Conservation (phyloP, 1,140 invertebrate genomes). For the Apocrypta bakeri region DNA sequence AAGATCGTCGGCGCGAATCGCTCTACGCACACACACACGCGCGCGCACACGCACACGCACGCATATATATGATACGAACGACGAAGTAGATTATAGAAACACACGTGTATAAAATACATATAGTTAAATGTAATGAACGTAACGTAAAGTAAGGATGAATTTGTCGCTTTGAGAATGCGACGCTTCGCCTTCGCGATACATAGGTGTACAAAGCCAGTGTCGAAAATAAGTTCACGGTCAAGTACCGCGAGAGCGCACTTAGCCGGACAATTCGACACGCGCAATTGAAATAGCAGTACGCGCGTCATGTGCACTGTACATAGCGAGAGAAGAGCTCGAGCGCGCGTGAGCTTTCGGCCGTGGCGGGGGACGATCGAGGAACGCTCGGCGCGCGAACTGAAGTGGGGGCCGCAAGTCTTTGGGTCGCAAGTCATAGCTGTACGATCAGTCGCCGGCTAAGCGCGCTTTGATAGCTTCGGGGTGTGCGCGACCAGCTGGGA, state of each 20-base stretch:
- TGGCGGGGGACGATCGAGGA: background rate
- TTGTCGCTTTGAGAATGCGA: background rate
- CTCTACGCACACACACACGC: too few relatives aligned
- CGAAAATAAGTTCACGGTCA: slow-evolving; percentile 30
- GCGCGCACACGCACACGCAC: too few relatives aligned
- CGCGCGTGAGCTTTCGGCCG: background rate
- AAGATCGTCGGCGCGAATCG: too few relatives aligned
- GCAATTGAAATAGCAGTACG: background rate
- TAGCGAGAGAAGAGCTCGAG: background rate
- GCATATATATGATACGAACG: too few relatives aligned
- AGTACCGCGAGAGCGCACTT: background rate
- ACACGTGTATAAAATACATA: too few relatives aligned
- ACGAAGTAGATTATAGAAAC: too few relatives aligned
- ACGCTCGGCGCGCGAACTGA: background rate
- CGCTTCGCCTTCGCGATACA: too few relatives aligned
- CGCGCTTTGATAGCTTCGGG: background rate
- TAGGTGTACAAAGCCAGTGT: background rate
- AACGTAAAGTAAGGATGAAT: too few relatives aligned
- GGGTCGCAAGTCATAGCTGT: background rate
- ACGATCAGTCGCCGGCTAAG: slow-evolving; percentile 7
- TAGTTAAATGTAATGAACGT: too few relatives aligned
- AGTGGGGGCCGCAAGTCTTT: slow-evolving; percentile 14
- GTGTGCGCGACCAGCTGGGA: background rate
- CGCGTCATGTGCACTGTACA: background rate
- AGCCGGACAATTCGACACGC: slow-evolving; percentile 4